phyloP scores from a whole-genome alignment of 2,797 vertebrate species.

The Kryptolebias ocellatus region DNA sequence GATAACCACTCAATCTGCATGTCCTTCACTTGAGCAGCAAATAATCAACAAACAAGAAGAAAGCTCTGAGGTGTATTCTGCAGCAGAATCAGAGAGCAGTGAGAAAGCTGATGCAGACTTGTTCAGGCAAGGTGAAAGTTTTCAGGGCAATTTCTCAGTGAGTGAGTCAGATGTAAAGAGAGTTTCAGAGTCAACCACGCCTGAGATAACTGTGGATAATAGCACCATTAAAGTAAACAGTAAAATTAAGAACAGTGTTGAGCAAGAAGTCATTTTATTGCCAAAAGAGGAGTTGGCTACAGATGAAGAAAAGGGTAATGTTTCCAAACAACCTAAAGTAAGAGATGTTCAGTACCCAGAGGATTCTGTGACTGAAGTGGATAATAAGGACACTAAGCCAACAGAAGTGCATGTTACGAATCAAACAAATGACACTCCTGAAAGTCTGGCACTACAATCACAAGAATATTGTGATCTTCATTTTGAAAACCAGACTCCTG shows the following conservation, averaged over 20 bases:
- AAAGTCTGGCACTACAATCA: constrained; percentile 2
- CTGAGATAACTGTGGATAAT: constrained; percentile 26
- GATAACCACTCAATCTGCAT: neutral
- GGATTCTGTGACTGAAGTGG: constrained; percentile 1
- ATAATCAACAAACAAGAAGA: neutral
- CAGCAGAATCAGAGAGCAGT: constrained; percentile 8
- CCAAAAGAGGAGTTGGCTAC: constrained; percentile 14
- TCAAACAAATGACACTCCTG: neutral
- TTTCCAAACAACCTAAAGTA: neutral
- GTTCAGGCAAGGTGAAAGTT: constrained; percentile 15
- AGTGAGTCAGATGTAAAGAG: constrained; percentile 29
- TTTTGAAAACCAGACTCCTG: constrained; percentile 16
- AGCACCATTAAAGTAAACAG: neutral
- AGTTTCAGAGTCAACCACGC: constrained; percentile 1
- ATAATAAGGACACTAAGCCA: neutral
- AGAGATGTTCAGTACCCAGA: constrained; percentile 1
- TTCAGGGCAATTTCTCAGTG: constrained; percentile 12
- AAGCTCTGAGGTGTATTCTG: constrained; percentile 6
- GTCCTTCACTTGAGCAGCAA: neutral
- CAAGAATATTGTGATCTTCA: neutral
- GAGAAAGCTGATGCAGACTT: constrained; percentile 6
- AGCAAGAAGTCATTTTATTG: constrained; percentile 11
- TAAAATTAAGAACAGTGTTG: constrained; percentile 2
- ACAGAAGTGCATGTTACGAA: constrained; percentile 9
- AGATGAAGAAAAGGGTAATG: constrained; percentile 29